A percentile compares a stretch with the other conserved stretches of the same genome.
phyloP scores from a whole-genome alignment of 2,797 vertebrate species.

The Babyrousa celebensis region DNA sequence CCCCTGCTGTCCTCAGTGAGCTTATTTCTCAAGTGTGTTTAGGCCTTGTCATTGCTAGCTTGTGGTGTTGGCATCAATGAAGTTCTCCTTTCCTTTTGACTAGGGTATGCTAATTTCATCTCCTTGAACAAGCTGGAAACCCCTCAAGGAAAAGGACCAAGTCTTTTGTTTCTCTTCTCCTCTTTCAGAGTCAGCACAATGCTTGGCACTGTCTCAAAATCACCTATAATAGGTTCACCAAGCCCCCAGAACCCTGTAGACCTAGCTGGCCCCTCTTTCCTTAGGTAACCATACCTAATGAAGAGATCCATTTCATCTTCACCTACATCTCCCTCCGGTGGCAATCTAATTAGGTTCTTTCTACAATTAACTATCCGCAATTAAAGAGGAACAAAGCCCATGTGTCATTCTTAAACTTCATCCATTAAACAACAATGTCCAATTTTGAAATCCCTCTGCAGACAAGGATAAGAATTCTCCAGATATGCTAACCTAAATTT shows the following conservation, averaged over 20 bases:
- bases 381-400: conserved; percentile 67
- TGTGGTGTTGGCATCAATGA: accelerated
- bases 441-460: conserved; percentile 82
- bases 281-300: not conserved
- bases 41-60: not conserved
- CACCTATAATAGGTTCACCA: not conserved
- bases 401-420: conserved; percentile 81
- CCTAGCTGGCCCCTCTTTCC: not conserved
- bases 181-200: not conserved
- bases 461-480: conserved; percentile 79
- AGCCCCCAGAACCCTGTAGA: not conserved
- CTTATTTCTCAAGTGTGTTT: not conserved
- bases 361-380: conserved; percentile 60
- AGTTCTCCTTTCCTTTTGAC: not conserved
- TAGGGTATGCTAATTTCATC: not conserved
- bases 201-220: not conserved
- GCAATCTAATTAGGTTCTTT: conserved; percentile 82
- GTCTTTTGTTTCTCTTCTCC: not conserved
- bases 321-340: not conserved
- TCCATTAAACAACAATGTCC: conserved; percentile 85
- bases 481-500: conserved; percentile 61
- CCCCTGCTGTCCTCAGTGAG: not conserved
- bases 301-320: conserved; percentile 69
- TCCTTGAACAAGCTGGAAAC: not conserved
- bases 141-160: not conserved